phyloP scores from a whole-genome alignment of 2,797 vertebrate genomes.

The Acridotheres tristis region DNA sequence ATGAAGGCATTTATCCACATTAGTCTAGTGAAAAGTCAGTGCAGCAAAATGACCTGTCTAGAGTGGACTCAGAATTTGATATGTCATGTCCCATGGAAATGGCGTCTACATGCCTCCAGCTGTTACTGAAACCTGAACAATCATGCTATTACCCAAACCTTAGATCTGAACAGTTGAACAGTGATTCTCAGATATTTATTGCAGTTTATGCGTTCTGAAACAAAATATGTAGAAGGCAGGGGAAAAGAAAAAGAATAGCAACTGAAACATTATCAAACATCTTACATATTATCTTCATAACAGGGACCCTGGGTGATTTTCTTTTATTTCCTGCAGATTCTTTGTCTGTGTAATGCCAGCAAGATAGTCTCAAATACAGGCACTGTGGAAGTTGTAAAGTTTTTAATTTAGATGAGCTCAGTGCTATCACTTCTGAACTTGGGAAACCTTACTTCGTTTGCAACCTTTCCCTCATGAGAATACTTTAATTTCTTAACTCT shows the following conservation, averaged over 20 bases:
- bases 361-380: neutral
- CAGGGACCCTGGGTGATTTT: neutral
- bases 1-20: neutral
- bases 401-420: neutral
- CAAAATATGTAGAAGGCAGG: neutral
- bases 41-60: neutral
- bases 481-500: neutral
- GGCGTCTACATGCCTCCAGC: neutral
- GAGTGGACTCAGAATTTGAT: neutral
- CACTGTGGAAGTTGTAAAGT: neutral
- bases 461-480: neutral
- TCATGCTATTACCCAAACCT: neutral
- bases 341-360: neutral
- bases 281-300: neutral
- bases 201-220: neutral
- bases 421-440: neutral
- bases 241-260: fast-evolving
- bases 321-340: neutral
- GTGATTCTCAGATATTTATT: neutral
- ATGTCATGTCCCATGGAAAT: neutral
- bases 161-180: neutral
- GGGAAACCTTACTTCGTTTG: neutral
- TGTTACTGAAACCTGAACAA: neutral
- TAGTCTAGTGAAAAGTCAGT: neutral
- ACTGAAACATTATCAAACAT: neutral